Evolutionary conservation across 30 jellyfish, hydroid and myxozoan genomes (phyloP).

Genomic region (Chrysaora quinquecirrha): DNA sequence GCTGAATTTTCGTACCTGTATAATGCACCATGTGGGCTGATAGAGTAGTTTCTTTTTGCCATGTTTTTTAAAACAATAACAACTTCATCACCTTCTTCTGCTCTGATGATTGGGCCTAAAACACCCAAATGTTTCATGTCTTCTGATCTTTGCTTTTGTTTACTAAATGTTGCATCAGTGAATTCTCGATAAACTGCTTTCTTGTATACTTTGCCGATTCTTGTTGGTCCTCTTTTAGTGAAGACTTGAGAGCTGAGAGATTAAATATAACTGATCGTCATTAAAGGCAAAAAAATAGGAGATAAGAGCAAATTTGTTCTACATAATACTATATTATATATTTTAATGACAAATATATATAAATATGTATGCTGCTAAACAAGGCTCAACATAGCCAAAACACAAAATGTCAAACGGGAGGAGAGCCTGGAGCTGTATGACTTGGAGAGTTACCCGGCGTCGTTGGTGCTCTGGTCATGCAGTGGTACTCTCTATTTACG

Average conservation of each 20-base stretch:
- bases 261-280: neutral
- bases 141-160: slow-evolving; percentile 19
- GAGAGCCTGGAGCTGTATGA: too few species aligned
- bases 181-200: slow-evolving; percentile 73
- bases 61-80: slow-evolving; percentile 57
- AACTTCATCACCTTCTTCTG: slow-evolving; percentile 76
- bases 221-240: slow-evolving; percentile 45
- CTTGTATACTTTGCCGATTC: slow-evolving; percentile 78
- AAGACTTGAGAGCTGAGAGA: slow-evolving; percentile 47
- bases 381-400: too few species aligned
- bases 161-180: slow-evolving; percentile 51
- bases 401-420: too few species aligned
- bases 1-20: slow-evolving; percentile 64
- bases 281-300: neutral
- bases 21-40: slow-evolving; percentile 69
- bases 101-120: slow-evolving; percentile 68
- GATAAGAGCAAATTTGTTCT: neutral
- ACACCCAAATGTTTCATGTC: slow-evolving; percentile 63
- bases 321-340: neutral
- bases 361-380: too few species aligned
- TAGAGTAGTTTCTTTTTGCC: slow-evolving; percentile 68
- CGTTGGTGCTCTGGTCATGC: too few species aligned
- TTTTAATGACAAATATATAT: neutral
- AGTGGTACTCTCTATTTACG: too few species aligned
- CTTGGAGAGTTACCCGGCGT: too few species aligned